Percentiles rank a stretch among this genome's conserved stretches.
phyloP scores from a whole-genome alignment of 2,888 invertebrate species.

The Leucophenga maculata region DNA sequence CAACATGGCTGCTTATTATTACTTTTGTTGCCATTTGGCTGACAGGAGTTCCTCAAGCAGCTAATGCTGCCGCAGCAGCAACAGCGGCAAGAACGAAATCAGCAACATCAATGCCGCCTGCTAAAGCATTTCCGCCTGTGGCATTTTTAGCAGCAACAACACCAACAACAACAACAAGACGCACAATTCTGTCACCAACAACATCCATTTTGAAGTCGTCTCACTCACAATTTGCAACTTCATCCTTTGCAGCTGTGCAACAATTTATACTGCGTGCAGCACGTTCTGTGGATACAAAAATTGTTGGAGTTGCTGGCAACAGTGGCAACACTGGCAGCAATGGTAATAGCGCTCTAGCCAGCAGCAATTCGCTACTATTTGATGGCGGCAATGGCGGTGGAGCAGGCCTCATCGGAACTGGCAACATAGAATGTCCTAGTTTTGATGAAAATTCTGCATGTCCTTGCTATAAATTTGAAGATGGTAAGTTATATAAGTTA shows the following conservation, averaged over 20 bases:
- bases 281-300: slow-evolving; percentile 11
- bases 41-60: slow-evolving; percentile 42
- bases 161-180: slow-evolving; percentile 31
- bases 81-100: slow-evolving; percentile 35
- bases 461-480: slow-evolving; percentile 93
- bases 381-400: slow-evolving; percentile 2
- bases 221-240: slow-evolving; percentile 39
- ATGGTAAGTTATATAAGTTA: slow-evolving; percentile 75
- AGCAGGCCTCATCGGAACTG: slow-evolving; percentile 31
- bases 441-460: slow-evolving; percentile 85
- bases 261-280: slow-evolving; percentile 26
- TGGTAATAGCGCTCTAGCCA: slow-evolving; percentile 37
- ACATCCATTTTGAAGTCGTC: slow-evolving; percentile 35
- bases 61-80: slow-evolving; percentile 35
- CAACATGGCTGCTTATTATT: slow-evolving; percentile 10
- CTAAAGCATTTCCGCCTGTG: slow-evolving; percentile 41
- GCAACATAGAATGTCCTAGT: slow-evolving; percentile 78
- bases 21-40: not conserved
- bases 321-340: slow-evolving; percentile 42
- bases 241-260: slow-evolving; percentile 26
- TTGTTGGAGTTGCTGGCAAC: slow-evolving; percentile 32
- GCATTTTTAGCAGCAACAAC: slow-evolving; percentile 38
- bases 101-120: slow-evolving; percentile 46
- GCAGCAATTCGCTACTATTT: slow-evolving; percentile 24
- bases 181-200: slow-evolving; percentile 26